Base-by-base conservation (phyloP, 2,888 invertebrate genomes). In the Acrobasis repandana region DNA sequence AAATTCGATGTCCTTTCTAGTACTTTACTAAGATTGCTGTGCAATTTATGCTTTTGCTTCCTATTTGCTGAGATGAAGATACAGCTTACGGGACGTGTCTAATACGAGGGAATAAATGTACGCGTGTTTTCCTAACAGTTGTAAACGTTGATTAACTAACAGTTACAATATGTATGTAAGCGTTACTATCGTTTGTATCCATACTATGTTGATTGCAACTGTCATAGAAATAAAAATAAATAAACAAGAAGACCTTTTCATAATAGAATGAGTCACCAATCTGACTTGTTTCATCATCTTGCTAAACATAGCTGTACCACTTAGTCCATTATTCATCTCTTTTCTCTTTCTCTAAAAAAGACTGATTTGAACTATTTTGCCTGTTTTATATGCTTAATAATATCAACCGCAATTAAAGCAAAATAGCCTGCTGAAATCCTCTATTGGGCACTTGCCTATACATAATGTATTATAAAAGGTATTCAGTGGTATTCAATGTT, bases 1-100 rank as follows among this genome's bases (percentile, higher is more conserved):
- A 65, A 68, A 70, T 72, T 67, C 65, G 11, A 61, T 61, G 60
- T 67, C 68, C 67, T 68, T 69, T 73, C 71, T 69, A 64, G 65
- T 63, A 60, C 61, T 63, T 56, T 49, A 58, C 58, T 46, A 49
- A 64, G 64, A 73, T 70, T 71, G 70, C 73, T 68, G 70, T 70
- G 50, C 63, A 61, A 63, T 62, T 64, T 64, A 65, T 59, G 15
- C 8, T 4, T 16, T 52, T 14, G 10, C 16, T 56, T 46, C 28
- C 46, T 20, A 38, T 43, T 56, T 28, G 20, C 46, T 46, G 11
- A 28, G 20, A 20, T 20, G 28, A 56, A 56, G 47, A 28, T 47
- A 47, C 20, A 14, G 16, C 16, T 46, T 47, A 56, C 28, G 10
- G 20, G 46, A 28, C 56, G 56, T 10, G 28, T 46, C 46, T 46